phyloP scores from a whole-genome alignment of 1,140 invertebrate species.

The Drosophila equinoxialis region DNA sequence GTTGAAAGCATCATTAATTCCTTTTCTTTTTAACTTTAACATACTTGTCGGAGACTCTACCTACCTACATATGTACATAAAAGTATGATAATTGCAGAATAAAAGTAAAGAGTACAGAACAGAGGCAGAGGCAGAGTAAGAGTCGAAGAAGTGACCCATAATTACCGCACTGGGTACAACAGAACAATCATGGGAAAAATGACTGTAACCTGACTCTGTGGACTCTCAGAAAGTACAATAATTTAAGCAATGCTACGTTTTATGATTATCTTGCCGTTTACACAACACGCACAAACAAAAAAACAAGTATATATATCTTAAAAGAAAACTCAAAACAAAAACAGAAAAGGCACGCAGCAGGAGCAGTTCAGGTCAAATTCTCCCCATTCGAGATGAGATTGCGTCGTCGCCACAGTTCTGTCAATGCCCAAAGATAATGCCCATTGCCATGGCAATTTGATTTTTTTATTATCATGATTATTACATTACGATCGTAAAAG shows the following conservation, averaged over 20 bases:
- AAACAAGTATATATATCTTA: not conserved
- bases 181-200: conserved; percentile 79
- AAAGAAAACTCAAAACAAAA: conserved; percentile 3
- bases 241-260: conserved; percentile 75
- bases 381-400: not conserved
- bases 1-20: conserved; percentile 79
- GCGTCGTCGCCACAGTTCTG: conserved; percentile 34
- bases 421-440: conserved; percentile 52
- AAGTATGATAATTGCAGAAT: conserved; percentile 72
- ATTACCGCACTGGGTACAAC: conserved; percentile 54
- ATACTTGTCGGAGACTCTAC: conserved; percentile 35
- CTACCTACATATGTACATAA: not conserved
- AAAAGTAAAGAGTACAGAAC: conserved; percentile 15
- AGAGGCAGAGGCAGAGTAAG: conserved; percentile 7
- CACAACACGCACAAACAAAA: conserved; percentile 55
- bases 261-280: conserved; percentile 77
- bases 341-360: conserved; percentile 27
- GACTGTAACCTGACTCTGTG: conserved; percentile 35
- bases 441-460: conserved; percentile 56
- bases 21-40: conserved; percentile 46
- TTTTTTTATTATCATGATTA: conserved; percentile 55
- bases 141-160: conserved; percentile 64
- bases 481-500: conserved; percentile 15
- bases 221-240: conserved; percentile 64
- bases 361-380: conserved; percentile 39